Percentiles rank a stretch among this genome's conserved stretches.
Conservation (phyloP, 2,888 invertebrate species). For the Aplocera efformata region DNA sequence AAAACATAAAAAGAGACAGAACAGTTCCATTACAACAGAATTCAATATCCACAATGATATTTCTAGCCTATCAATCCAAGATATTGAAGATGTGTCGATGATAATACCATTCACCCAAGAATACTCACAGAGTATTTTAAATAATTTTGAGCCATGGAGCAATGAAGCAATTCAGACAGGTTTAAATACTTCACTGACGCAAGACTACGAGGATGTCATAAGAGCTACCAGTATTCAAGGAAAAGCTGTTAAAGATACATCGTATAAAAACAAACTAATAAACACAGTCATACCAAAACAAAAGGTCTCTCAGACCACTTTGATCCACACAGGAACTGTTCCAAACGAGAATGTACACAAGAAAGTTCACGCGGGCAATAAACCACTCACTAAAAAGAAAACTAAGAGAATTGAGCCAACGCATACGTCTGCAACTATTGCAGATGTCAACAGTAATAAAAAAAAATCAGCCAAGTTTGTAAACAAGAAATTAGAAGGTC, state of each 20-base stretch:
- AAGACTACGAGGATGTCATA: conserved; percentile 2
- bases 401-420: too few species aligned
- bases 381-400: too few species aligned
- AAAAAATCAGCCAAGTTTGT: too few species aligned
- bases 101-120: conserved; percentile 9
- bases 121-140: conserved; percentile 42
- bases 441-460: too few species aligned
- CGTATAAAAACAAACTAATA: background rate
- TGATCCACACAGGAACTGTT: too few species aligned
- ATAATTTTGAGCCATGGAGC: conserved; percentile 11
- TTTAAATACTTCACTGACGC: conserved; percentile 1
- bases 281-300: conserved; percentile 8
- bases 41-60: conserved; percentile 27
- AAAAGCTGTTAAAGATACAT: conserved; percentile 4
- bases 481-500: too few species aligned
- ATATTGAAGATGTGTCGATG: conserved; percentile 6
- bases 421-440: too few species aligned
- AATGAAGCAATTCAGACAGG: background rate
- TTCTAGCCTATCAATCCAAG: conserved; percentile 31
- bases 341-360: too few species aligned
- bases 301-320: background rate
- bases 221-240: background rate
- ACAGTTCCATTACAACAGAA: conserved; percentile 1
- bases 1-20: background rate
- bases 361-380: too few species aligned